phyloP scores from a whole-genome alignment of 2,113 vertebrate species.

The Oreochromis niloticus region DNA sequence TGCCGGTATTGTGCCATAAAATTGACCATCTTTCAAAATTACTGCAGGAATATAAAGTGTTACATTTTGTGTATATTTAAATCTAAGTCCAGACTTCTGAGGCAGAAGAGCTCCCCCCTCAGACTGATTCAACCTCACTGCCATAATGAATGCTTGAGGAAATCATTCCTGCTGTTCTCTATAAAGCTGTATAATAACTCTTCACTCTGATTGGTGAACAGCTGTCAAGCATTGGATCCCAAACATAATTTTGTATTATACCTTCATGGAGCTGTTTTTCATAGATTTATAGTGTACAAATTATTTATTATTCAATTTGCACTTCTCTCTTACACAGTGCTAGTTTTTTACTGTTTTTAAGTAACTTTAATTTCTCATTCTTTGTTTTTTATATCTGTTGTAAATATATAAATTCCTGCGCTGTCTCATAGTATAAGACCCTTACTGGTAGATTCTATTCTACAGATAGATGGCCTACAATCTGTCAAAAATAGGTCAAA shows the following conservation, averaged over 20 bases:
- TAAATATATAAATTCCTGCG: background rate
- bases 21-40: background rate
- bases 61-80: background rate
- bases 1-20: background rate
- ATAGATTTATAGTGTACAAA: background rate
- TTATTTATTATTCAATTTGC: background rate
- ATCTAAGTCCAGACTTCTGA: background rate
- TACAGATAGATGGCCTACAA: background rate
- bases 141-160: background rate
- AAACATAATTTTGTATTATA: background rate
- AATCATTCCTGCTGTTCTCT: background rate
- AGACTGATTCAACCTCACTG: background rate
- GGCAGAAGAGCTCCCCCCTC: background rate
- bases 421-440: background rate
- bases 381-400: background rate
- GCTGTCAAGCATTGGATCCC: background rate
- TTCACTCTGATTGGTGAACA: background rate
- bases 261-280: background rate
- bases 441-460: background rate
- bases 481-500: background rate
- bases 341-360: background rate
- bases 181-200: background rate
- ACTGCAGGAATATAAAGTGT: background rate
- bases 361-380: background rate
- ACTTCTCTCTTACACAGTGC: background rate